phyloP scores from a whole-genome alignment of 2,797 vertebrate genomes.

The Pteropus rufus region DNA sequence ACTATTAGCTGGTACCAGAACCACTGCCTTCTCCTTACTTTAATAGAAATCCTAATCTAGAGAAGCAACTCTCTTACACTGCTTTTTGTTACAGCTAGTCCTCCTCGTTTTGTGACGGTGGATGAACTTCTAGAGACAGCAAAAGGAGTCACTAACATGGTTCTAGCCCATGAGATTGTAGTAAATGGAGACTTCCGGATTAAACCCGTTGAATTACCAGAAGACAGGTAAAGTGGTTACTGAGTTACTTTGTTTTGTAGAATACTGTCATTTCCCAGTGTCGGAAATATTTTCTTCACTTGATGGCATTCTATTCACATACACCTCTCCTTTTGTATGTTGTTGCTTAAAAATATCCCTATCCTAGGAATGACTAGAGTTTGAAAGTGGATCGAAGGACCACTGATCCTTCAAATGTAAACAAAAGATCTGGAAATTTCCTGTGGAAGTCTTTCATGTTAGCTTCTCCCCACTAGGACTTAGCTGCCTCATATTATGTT shows the following conservation, averaged over 20 bases:
- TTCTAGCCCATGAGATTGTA: constrained; percentile 95
- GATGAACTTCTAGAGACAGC: constrained; percentile 95
- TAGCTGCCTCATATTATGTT: neutral
- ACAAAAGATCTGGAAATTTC: neutral
- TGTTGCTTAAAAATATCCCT: neutral
- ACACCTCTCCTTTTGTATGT: neutral
- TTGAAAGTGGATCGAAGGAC: neutral
- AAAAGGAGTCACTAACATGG: constrained; percentile 96
- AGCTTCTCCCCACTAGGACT: neutral
- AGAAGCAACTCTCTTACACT: neutral
- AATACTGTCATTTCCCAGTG: neutral
- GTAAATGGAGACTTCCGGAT: constrained; percentile 92
- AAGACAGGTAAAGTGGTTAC: constrained; percentile 88
- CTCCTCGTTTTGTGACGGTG: constrained; percentile 88
- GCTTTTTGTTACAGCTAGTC: constrained; percentile 87
- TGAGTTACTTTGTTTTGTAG: neutral
- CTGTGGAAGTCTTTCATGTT: neutral
- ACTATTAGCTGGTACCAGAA: neutral
- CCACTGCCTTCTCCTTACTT: neutral
- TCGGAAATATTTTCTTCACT: neutral
- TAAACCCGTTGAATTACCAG: constrained; percentile 88
- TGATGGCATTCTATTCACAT: neutral
- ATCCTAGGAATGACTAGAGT: neutral
- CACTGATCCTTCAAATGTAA: neutral
- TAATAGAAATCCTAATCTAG: neutral